A percentile compares a stretch with the other conserved stretches of the same genome.
These are phyloP conservation scores for Holacanthus passer DNA, from an alignment of 2,113 vertebrate species.

Conservation along the genomic window DNA sequence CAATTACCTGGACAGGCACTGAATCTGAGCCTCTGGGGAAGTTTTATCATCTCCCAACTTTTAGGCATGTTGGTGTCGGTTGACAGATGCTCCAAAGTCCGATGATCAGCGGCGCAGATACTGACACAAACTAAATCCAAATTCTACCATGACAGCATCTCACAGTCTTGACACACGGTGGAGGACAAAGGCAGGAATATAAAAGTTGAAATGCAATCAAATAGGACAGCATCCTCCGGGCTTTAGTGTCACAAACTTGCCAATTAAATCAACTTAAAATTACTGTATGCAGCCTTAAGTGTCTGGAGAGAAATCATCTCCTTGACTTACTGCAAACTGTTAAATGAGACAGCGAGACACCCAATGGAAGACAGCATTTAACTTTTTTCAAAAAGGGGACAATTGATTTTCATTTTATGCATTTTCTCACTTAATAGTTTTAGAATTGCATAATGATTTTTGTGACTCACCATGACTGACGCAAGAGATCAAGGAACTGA, in stretches of 20 bases:
- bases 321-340: not conserved
- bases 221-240: not conserved
- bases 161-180: not conserved
- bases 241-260: not conserved
- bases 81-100: not conserved
- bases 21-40: slow-evolving; percentile 1
- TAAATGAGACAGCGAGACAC: not conserved
- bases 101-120: slow-evolving; percentile 12
- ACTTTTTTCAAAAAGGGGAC: not conserved
- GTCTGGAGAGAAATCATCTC: not conserved
- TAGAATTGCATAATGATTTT: not conserved
- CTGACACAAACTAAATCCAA: not conserved
- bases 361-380: not conserved
- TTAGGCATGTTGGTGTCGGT: not conserved
- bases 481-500: not conserved
- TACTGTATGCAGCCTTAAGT: not conserved
- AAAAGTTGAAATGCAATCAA: not conserved
- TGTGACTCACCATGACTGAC: not conserved
- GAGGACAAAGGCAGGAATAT: not conserved
- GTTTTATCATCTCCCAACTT: not conserved
- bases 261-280: not conserved
- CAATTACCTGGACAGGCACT: not conserved
- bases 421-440: not conserved
- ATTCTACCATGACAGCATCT: not conserved
- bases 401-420: not conserved